Conservation (phyloP, 2,797 vertebrate genomes). For the Anabacerthia variegaticeps region DNA sequence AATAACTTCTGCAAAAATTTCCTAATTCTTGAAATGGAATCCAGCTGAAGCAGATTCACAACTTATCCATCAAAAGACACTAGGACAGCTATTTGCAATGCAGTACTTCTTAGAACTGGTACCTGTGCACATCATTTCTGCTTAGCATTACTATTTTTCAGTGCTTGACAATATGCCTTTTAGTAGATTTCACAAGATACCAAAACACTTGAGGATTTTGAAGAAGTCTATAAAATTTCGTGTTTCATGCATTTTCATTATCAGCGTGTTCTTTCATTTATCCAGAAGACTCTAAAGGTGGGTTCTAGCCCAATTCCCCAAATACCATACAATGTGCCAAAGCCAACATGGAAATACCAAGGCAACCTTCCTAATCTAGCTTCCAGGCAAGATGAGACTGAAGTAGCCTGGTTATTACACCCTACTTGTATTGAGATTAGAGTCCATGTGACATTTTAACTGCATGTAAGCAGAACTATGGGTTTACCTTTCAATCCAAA, state of each 20-base stretch:
- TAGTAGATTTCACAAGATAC: neutral
- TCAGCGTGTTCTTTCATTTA: neutral
- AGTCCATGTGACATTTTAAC: neutral
- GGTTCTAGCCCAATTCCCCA: neutral
- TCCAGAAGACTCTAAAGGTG: neutral
- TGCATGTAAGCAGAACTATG: rapidly evolving
- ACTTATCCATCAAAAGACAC: neutral
- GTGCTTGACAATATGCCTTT: neutral
- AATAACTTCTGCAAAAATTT: neutral
- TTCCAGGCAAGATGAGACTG: neutral
- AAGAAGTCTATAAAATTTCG: neutral
- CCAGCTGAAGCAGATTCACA: neutral
- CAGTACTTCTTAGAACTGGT: neutral
- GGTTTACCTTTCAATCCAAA: neutral
- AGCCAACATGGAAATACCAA: neutral
- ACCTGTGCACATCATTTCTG: neutral
- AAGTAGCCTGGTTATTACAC: neutral
- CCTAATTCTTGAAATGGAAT: neutral
- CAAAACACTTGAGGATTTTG: neutral
- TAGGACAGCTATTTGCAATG: neutral
- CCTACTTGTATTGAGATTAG: neutral
- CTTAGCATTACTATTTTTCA: neutral
- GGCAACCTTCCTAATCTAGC: neutral
- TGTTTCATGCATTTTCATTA: neutral
- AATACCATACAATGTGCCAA: neutral